A percentile compares a stretch with the other conserved stretches of the same genome.
phyloP scores from a whole-genome alignment of 2,888 invertebrate species.

The Thymelicus acteon region DNA sequence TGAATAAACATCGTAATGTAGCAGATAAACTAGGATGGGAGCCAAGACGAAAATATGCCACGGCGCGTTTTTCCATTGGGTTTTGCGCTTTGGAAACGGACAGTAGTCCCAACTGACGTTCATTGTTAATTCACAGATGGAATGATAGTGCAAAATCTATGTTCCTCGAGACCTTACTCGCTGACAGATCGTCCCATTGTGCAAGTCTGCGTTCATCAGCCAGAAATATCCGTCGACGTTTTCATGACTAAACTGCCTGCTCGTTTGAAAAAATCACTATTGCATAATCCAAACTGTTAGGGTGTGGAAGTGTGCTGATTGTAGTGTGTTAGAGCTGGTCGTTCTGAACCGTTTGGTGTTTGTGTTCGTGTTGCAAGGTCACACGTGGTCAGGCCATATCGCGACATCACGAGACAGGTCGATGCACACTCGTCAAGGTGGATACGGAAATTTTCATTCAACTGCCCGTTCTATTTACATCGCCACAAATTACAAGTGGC shows the following conservation, averaged over 20 bases:
- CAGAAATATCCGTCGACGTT: constrained; percentile 43
- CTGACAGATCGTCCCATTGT: constrained; percentile 33
- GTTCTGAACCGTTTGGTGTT: constrained; percentile 62
- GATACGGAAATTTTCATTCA: constrained; percentile 79
- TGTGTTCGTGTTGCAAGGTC: constrained; percentile 77
- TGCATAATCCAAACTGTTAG: constrained; percentile 45
- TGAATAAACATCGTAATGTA: constrained; percentile 85
- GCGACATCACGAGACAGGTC: constrained; percentile 64
- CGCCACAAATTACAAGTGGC: constrained; percentile 71
- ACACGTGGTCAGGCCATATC: constrained; percentile 66
- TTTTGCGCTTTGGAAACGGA: constrained; percentile 81
- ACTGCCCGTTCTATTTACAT: constrained; percentile 78
- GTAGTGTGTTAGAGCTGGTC: constrained; percentile 59
- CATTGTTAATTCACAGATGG: constrained; percentile 69
- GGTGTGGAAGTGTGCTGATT: constrained; percentile 45
- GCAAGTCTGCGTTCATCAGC: constrained; percentile 39
- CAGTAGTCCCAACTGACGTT: constrained; percentile 67
- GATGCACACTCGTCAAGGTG: constrained; percentile 79
- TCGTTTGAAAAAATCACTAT: constrained; percentile 41
- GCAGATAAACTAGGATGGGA: constrained; percentile 85
- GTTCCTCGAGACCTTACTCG: constrained; percentile 42
- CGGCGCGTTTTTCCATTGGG: constrained; percentile 84
- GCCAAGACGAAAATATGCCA: constrained; percentile 85
- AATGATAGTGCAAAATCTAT: constrained; percentile 56
- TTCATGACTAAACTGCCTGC: constrained; percentile 38